Conservation (phyloP, 2,888 invertebrate species). For the Margaritifera margaritifera region DNA sequence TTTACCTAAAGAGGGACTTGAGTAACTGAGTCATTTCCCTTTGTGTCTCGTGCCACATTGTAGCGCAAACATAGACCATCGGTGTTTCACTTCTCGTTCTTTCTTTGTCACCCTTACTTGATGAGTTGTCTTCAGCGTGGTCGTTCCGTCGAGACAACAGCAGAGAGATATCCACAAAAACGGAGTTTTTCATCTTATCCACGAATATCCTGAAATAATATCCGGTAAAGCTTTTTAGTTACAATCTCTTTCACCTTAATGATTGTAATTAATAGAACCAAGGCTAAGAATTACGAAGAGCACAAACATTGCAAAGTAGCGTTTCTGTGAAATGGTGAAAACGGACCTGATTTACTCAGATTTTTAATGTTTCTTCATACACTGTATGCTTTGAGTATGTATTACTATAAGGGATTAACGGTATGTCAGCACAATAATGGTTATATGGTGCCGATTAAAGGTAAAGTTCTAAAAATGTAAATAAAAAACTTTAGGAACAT, state of each 20-base stretch:
- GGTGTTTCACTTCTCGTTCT: conserved; percentile 3
- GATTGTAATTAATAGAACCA: too few species aligned
- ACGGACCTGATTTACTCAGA: too few species aligned
- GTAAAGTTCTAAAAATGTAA: too few species aligned
- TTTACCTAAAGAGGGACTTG: conserved; percentile 81
- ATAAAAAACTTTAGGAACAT: too few species aligned
- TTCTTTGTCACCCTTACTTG: background rate
- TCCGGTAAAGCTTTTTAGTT: background rate
- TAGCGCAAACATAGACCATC: conserved; percentile 92
- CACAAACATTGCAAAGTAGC: too few species aligned
- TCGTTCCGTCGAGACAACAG: conserved; percentile 91
- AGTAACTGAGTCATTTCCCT: conserved; percentile 95
- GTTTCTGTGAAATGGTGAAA: too few species aligned
- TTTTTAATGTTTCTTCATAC: too few species aligned
- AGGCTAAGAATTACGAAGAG: too few species aligned
- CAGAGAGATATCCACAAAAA: conserved; percentile 94
- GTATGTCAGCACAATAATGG: too few species aligned
- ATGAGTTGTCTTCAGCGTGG: background rate
- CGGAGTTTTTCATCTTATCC: conserved; percentile 80
- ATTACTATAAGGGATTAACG: too few species aligned
- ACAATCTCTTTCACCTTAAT: background rate
- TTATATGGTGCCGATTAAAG: too few species aligned
- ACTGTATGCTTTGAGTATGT: too few species aligned
- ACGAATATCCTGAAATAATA: conserved; percentile 39
- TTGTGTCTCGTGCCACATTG: conserved; percentile 99